phyloP scores from a whole-genome alignment of 2,113 vertebrate genomes.

The Bungarus multicinctus region DNA sequence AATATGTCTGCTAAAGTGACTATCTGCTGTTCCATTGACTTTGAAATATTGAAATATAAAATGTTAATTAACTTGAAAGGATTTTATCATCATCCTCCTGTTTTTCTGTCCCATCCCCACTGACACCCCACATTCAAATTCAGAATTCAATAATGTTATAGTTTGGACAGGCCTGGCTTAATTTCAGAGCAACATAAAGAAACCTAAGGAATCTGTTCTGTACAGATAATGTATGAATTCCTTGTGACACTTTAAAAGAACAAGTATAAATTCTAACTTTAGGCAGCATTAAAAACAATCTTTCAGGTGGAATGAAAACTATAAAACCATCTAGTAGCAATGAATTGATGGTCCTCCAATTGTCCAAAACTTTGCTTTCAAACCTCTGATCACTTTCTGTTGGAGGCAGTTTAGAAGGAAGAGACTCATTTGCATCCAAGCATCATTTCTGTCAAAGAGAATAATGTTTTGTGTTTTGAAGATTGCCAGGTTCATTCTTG shows the following conservation, averaged over 20 bases:
- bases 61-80: slow-evolving; percentile 2
- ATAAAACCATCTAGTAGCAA: slow-evolving; percentile 4
- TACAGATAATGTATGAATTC: neutral
- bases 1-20: neutral
- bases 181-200: slow-evolving; percentile 3
- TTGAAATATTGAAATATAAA: slow-evolving; percentile 28
- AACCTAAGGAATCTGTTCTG: slow-evolving; percentile 15
- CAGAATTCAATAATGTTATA: neutral
- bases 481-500: neutral
- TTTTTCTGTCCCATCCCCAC: neutral
- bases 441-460: neutral
- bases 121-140: neutral
- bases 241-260: neutral
- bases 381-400: neutral
- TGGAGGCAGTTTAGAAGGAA: neutral
- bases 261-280: neutral
- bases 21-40: neutral
- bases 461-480: neutral
- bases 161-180: neutral
- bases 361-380: neutral
- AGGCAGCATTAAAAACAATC: neutral
- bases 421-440: neutral
- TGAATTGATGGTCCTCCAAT: neutral
- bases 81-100: neutral
- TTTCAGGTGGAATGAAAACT: neutral